Evolutionary conservation across 2,888 invertebrate genomes (phyloP).

Genomic region (Drosophila meridiana): DNA sequence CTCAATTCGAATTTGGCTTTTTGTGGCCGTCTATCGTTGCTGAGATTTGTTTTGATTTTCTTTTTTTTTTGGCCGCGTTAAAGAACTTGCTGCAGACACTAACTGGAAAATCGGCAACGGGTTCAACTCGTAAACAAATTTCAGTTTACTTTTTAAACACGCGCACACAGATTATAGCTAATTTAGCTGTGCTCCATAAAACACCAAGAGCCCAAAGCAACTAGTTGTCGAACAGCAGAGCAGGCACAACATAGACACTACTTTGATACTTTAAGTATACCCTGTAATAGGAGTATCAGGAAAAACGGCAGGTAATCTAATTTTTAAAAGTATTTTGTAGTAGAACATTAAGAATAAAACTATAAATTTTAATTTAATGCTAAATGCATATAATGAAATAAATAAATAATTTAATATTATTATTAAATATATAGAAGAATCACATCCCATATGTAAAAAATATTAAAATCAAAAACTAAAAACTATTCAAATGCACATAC

Average conservation of each 20-base stretch:
- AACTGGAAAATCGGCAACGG: constrained; percentile 54
- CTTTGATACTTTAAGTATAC: constrained; percentile 9
- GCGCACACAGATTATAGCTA: constrained; percentile 44
- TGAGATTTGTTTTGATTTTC: constrained; percentile 49
- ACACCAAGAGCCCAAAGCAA: constrained; percentile 36
- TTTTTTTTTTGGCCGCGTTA: constrained; percentile 56
- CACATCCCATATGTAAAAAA: too few relatives aligned
- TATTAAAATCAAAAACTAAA: too few relatives aligned
- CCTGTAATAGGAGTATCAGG: constrained; percentile 3
- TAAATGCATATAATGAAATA: too few relatives aligned
- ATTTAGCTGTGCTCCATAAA: constrained; percentile 56
- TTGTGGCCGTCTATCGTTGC: constrained; percentile 29
- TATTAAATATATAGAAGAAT: too few relatives aligned
- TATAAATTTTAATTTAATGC: too few relatives aligned
- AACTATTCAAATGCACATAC: too few relatives aligned
- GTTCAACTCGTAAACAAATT: constrained; percentile 64
- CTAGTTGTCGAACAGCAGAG: constrained; percentile 8
- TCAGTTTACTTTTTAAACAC: constrained; percentile 48
- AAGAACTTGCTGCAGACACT: constrained; percentile 66
- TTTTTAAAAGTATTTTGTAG: too few relatives aligned
- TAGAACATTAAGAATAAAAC: too few relatives aligned
- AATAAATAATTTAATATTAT: too few relatives aligned
- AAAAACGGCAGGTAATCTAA: too few relatives aligned
- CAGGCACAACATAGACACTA: not conserved
- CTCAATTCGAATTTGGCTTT: constrained; percentile 54